Evolutionary conservation across 2,888 invertebrate genomes (phyloP).

Genomic region (Acanthococcus lagerstroemiae): DNA sequence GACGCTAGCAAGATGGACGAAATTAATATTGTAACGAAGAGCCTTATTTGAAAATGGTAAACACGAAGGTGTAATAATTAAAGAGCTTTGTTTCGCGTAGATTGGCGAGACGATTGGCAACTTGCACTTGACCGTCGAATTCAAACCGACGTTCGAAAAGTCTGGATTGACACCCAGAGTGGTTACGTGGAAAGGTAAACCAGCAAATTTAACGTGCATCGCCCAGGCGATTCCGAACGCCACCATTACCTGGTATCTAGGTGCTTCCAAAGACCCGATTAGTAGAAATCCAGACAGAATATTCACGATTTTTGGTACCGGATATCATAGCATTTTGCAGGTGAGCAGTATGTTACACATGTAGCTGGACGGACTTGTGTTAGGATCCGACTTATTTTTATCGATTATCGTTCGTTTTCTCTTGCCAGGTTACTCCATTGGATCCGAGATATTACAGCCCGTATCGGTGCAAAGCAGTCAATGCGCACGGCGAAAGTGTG

Average conservation of each 20-base stretch:
- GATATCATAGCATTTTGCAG: constrained; percentile 58
- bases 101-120: constrained; percentile 55
- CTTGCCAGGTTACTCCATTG: constrained; percentile 50
- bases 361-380: neutral
- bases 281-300: constrained; percentile 42
- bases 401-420: neutral
- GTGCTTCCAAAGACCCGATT: constrained; percentile 34
- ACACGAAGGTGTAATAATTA: too few relatives aligned
- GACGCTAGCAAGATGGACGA: too few relatives aligned
- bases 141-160: constrained; percentile 66
- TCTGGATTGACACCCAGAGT: constrained; percentile 51
- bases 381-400: neutral
- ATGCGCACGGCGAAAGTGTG: constrained; percentile 58
- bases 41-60: too few relatives aligned
- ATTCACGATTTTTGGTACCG: constrained; percentile 55
- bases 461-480: constrained; percentile 74
- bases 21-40: too few relatives aligned
- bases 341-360: constrained; percentile 29
- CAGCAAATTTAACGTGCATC: constrained; percentile 74
- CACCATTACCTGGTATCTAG: constrained; percentile 71
- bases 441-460: constrained; percentile 57
- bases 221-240: constrained; percentile 85
- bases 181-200: constrained; percentile 72
- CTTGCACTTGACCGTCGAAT: constrained; percentile 74
- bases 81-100: neutral